Conservation (phyloP, 2,113 vertebrate genomes). For the Pao palembangensis region DNA sequence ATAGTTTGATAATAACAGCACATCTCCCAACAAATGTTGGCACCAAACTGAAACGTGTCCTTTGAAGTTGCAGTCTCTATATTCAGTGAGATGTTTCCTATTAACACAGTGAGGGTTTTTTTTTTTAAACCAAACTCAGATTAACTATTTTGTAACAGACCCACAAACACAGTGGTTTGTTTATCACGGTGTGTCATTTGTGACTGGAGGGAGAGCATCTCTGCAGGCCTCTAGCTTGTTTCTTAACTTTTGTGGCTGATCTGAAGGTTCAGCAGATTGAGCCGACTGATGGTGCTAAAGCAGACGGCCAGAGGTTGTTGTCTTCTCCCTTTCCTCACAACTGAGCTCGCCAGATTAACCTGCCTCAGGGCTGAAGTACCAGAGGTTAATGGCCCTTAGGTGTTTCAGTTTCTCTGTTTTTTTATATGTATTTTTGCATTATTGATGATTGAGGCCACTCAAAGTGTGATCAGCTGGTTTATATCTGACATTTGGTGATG, state of each 20-base stretch:
- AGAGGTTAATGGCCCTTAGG: conserved; percentile 15
- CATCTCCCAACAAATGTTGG: neutral
- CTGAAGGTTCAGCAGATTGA: conserved; percentile 42
- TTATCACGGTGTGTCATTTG: conserved; percentile 5
- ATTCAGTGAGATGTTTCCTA: neutral
- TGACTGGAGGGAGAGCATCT: conserved; percentile 13
- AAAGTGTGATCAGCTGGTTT: no score
- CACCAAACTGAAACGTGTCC: neutral
- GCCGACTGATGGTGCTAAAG: conserved; percentile 31
- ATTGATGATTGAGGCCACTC: no score
- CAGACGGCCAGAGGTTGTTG: conserved; percentile 31
- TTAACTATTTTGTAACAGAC: neutral
- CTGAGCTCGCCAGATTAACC: conserved; percentile 17
- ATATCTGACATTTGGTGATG: no score
- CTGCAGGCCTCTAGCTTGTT: conserved; percentile 25
- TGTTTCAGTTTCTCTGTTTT: neutral
- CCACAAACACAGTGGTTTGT: neutral
- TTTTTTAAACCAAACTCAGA: neutral
- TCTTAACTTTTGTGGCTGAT: conserved; percentile 15
- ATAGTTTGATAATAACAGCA: no score
- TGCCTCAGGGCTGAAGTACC: conserved; percentile 11
- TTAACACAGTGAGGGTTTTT: no score
- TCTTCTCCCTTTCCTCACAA: conserved; percentile 32
- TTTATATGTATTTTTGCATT: neutral
- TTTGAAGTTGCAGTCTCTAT: no score